A percentile compares a stretch with the other conserved stretches of the same genome.
Conservation (phyloP, 2,888 invertebrate species). For the Habrosyne pyritoides region DNA sequence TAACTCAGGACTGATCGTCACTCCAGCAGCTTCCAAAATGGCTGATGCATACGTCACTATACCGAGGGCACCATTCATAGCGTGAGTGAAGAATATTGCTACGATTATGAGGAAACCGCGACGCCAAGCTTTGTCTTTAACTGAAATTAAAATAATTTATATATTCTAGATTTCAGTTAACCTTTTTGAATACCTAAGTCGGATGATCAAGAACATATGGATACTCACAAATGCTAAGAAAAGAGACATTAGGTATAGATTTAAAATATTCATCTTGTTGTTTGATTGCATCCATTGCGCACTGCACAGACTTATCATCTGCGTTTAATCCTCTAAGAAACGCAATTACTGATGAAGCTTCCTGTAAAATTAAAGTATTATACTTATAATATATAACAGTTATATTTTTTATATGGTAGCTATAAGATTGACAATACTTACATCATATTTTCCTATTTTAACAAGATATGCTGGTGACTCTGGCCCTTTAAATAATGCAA, state of each 20-base stretch:
- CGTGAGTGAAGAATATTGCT: conserved; percentile 32
- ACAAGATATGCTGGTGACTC: conserved; percentile 65
- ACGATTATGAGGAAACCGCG: conserved; percentile 39
- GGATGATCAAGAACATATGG: conserved; percentile 5
- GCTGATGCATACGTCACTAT: conserved; percentile 46
- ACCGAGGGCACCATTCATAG: conserved; percentile 40
- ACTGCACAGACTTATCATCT: conserved; percentile 47
- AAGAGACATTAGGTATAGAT: conserved; percentile 51
- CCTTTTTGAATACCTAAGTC: neutral
- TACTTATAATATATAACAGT: neutral
- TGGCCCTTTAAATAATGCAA: conserved; percentile 52
- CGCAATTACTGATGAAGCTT: conserved; percentile 48
- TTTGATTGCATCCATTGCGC: conserved; percentile 49
- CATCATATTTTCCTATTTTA: conserved; percentile 52
- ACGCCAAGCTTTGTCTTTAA: conserved; percentile 49
- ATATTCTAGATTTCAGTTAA: neutral
- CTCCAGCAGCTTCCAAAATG: conserved; percentile 40
- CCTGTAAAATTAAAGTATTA: conserved; percentile 32
- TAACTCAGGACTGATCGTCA: conserved; percentile 40
- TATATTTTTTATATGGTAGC: neutral
- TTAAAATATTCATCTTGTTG: conserved; percentile 52
- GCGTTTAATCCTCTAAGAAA: conserved; percentile 49
- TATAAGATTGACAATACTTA: conserved; percentile 28
- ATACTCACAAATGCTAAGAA: conserved; percentile 54
- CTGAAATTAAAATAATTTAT: conserved; percentile 25